Conservation (phyloP, 2,797 vertebrate species). For the Acanthornis magna region DNA sequence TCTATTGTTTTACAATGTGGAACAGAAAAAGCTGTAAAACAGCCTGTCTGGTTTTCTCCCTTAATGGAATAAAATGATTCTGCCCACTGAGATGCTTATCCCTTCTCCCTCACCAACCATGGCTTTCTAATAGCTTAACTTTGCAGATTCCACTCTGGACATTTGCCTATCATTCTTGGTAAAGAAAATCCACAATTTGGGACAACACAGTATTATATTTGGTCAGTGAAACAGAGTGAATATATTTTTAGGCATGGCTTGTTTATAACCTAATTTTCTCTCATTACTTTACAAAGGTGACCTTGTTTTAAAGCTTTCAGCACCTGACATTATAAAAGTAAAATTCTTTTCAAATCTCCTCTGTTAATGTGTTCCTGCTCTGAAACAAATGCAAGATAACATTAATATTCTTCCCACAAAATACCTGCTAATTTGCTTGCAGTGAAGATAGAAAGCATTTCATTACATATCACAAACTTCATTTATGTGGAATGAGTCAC, state of each 20-base stretch:
- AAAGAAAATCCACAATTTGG: slow-evolving; percentile 66
- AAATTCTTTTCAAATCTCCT: slow-evolving; percentile 72
- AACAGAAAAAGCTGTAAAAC: slow-evolving; percentile 14
- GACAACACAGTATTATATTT: slow-evolving; percentile 54
- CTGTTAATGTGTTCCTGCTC: slow-evolving; percentile 69
- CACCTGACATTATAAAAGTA: slow-evolving; percentile 71
- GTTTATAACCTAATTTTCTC: slow-evolving; percentile 75
- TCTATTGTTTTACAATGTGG: neutral
- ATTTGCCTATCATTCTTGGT: neutral
- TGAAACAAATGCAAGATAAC: slow-evolving; percentile 74
- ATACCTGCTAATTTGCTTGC: slow-evolving; percentile 76
- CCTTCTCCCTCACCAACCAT: neutral
- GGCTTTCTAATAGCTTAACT: slow-evolving; percentile 59
- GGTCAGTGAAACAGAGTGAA: slow-evolving; percentile 55
- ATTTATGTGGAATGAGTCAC: slow-evolving; percentile 78
- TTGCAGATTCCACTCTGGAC: slow-evolving; percentile 22
- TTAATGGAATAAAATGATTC: neutral
- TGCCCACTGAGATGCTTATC: neutral
- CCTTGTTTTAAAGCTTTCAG: slow-evolving; percentile 75
- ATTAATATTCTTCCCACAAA: slow-evolving; percentile 78
- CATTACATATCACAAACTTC: slow-evolving; percentile 80
- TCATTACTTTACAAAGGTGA: slow-evolving; percentile 75
- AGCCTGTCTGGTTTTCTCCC: neutral
- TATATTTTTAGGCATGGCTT: slow-evolving; percentile 73
- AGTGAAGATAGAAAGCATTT: slow-evolving; percentile 77